Evolutionary conservation across 1,140 invertebrate genomes (phyloP), one percentile per base, ranked within the genome.

Genomic region (Macrocentrus cingulum): DNA sequence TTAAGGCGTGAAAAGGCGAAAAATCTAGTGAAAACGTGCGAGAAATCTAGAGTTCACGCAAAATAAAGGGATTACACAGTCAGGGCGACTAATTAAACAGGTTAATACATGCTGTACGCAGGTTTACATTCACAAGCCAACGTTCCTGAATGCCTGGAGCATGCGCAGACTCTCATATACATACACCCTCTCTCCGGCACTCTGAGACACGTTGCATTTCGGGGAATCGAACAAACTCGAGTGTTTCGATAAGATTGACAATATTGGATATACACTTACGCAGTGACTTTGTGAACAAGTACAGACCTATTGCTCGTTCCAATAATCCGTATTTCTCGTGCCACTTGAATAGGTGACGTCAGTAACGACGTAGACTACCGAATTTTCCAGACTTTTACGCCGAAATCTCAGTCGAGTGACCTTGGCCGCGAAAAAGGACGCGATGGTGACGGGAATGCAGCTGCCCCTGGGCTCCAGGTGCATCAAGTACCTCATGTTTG

Each of bases 401-500:
- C 32, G 36, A 64, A 32, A 3, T 51, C 9, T 36, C 18, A 37
- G 15, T n/a, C n/a, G n/a, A n/a, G n/a, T n/a, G n/a, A n/a, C n/a
- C n/a, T n/a, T n/a, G n/a, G 36, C 18, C 23, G 13, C 13, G 11
- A 37, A 5, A 20, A 34, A 44, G 18, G 16, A 7, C 46, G 57
- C 42, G 6, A 75, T 71, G 69, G 62, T 70, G n/a, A 56, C 60
- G 32, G 45, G 39, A 19, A 62, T 75, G 50, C 68, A 67, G 19
- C 56, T 83, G 36, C 75, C 82, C 29, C 63, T 73, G 49, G 78
- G 80, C 60, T 80, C 81, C 3, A 75, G 77, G 70, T 81, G 77
- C 53, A 72, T 88, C 50, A 88, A 87, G 72, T 87, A 84, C 68
- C 76, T 87, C 48, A 77, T 88, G 54, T 87, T 87, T 70, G 69